Base-by-base conservation (phyloP, 2,888 invertebrate species). In the Orthosia cruda region DNA sequence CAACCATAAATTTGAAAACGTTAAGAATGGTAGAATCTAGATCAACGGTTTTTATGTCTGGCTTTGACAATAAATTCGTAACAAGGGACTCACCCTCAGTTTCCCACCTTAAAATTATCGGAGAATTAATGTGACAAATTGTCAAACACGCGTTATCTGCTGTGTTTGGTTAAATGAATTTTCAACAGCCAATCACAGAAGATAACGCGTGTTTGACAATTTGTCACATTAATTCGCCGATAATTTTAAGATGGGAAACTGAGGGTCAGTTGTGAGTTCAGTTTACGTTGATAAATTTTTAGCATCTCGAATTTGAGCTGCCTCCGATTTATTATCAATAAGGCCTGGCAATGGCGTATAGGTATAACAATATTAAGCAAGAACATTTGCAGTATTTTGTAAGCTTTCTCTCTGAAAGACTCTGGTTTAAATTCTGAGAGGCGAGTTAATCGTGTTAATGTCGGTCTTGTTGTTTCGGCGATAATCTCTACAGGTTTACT, bases 1-100 rank as follows among this genome's bases (percentile, higher is more conserved):
- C 1, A 64, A 50, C 63, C 18, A 81, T 81, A 64, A 57, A 85
- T 78, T 82, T 82, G 68, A 62, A 63, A 82, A 64, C 58, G 66
- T 74, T 83, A 58, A 55, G 55, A 80, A 71, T 64, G 67, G 66
- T 55, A 59, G 49, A 77, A 69, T 82, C 65, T 74, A 67, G 67
- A 80, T 67, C 67, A 61, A 62, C 47, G 49, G 61, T 4, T 80
- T 80, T 74, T 71, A 74, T 58, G 54, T 68, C 49, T 71, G 84
- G n/a, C 45, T 59, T 54, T 68, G 67, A 75, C 71, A 75, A 71
- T 74, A 74, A 61, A 80, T 80, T 71, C 49, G 26, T 65, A 26
- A 80, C 67, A 64, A 65, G 59, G 54, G 67, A 59, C 47, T 13
- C n/a, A n/a, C n/a, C n/a, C n/a, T n/a, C n/a, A n/a, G n/a, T n/a